phyloP scores from a whole-genome alignment of 1,140 invertebrate species.

The Brachionus sp. region DNA sequence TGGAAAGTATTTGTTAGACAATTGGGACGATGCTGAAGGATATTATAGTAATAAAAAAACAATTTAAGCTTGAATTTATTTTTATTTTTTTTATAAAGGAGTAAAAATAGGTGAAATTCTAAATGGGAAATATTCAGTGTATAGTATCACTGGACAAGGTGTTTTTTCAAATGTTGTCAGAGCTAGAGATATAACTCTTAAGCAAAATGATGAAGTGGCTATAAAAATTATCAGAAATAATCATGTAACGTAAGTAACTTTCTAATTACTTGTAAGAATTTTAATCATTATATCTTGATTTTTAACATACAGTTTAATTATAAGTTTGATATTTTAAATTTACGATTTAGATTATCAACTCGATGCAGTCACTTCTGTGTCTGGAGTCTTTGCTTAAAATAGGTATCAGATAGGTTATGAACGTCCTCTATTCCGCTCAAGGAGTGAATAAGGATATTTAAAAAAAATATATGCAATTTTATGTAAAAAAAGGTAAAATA shows the following conservation, averaged over 20 bases:
- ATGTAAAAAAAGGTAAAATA: no score
- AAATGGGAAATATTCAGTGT: constrained; percentile 85
- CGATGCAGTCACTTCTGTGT: no score
- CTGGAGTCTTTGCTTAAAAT: no score
- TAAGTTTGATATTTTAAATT: no score
- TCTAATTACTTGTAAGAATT: neutral
- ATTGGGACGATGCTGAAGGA: constrained; percentile 99
- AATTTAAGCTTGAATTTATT: neutral
- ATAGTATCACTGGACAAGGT: constrained; percentile 96
- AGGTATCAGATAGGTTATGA: no score
- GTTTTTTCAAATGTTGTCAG: constrained; percentile 97
- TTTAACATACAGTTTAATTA: no score
- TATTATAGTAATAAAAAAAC: constrained; percentile 71
- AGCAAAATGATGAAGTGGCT: constrained; percentile 81
- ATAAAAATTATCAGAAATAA: constrained; percentile 99
- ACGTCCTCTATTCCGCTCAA: no score
- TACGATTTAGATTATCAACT: no score
- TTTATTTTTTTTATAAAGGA: constrained; percentile 53
- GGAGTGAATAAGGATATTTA: no score
- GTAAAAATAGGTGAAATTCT: constrained; percentile 91
- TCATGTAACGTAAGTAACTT: constrained; percentile 87
- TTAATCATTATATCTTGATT: neutral
- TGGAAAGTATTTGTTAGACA: constrained; percentile 84
- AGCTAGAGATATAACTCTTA: constrained; percentile 77
- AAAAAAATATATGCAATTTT: no score